Percentiles rank a stretch among this genome's conserved stretches.
These are phyloP conservation scores for Romanomermis culicivorax DNA, from an alignment of 2,888 invertebrate genomes.

Conservation along the genomic window DNA sequence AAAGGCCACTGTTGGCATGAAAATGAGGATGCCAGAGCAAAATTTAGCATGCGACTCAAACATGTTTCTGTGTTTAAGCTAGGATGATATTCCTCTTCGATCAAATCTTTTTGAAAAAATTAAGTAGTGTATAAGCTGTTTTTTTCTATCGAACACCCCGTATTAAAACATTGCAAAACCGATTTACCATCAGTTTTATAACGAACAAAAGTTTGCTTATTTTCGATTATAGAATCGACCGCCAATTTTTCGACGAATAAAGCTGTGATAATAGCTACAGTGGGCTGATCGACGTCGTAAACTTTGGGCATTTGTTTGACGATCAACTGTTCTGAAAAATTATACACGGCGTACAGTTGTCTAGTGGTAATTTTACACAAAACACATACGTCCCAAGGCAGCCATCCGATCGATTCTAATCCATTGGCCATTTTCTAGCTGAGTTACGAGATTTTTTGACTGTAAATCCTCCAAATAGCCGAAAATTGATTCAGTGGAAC, in stretches of 20 bases:
- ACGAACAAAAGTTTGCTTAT: conserved; percentile 81
- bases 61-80: no score
- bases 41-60: no score
- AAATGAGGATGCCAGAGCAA: no score
- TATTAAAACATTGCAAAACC: no score
- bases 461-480: conserved; percentile 21
- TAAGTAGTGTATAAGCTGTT: no score
- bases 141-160: no score
- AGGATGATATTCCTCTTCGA: no score
- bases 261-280: conserved; percentile 89
- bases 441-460: conserved; percentile 17
- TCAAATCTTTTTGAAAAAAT: no score
- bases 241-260: conserved; percentile 93
- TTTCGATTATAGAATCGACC: conserved; percentile 90
- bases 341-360: neutral
- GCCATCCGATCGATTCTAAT: conserved; percentile 15
- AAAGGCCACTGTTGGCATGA: no score
- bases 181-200: conserved; percentile 76
- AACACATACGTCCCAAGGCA: no score
- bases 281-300: conserved; percentile 47
- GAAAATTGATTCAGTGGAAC: conserved; percentile 13
- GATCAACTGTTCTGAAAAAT: conserved; percentile 1
- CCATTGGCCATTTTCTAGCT: conserved; percentile 18
- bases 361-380: neutral
- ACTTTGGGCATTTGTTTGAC: conserved; percentile 5